phyloP scores from a whole-genome alignment of 2,888 invertebrate genomes.

The Ethmia dodecea region DNA sequence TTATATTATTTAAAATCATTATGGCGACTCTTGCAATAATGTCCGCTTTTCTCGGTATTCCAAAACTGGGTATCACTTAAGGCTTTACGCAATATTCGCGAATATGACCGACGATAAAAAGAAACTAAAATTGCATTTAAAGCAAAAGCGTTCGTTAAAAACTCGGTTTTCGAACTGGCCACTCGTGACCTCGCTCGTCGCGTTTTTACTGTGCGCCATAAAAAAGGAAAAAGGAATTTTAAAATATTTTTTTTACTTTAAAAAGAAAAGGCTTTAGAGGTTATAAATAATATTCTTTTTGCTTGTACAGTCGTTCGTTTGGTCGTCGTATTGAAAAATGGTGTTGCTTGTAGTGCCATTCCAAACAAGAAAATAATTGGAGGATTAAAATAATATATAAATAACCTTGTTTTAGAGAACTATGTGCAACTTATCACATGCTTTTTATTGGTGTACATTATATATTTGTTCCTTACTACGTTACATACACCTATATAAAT shows the following conservation, averaged over 20 bases:
- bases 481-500: too few species aligned
- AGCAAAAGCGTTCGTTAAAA: constrained; percentile 10
- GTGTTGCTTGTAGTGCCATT: too few species aligned
- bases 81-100: constrained; percentile 1
- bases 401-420: too few species aligned
- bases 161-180: constrained; percentile 33
- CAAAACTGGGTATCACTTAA: background rate
- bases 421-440: too few species aligned
- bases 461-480: too few species aligned
- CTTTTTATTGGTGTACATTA: too few species aligned
- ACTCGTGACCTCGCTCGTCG: constrained; percentile 42
- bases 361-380: too few species aligned
- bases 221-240: constrained; percentile 34
- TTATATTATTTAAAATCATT: background rate
- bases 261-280: constrained; percentile 37
- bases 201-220: constrained; percentile 47
- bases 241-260: constrained; percentile 32
- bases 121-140: background rate
- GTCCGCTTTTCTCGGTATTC: background rate
- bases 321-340: constrained; percentile 18
- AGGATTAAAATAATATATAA: too few species aligned
- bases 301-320: constrained; percentile 21
- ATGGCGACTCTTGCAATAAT: background rate
- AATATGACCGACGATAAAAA: constrained; percentile 3
- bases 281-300: constrained; percentile 50